A percentile compares a stretch with the other conserved stretches of the same genome.
phyloP scores from a whole-genome alignment of 2,113 vertebrate species.

The Lanius collurio region DNA sequence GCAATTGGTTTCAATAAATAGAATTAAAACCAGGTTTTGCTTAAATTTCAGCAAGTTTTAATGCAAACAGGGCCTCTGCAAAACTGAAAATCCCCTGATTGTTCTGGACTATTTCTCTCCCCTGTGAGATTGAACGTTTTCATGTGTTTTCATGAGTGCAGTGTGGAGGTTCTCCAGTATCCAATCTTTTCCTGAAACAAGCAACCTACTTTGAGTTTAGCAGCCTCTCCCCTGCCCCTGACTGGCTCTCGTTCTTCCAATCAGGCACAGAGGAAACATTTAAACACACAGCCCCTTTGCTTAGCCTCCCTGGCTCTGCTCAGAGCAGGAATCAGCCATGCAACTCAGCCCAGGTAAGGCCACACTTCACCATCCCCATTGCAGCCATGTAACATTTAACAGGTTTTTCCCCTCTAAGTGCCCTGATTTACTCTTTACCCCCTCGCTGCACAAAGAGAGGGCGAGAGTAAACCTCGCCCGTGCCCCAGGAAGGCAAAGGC shows the following conservation, averaged over 20 bases:
- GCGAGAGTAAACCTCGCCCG: not conserved
- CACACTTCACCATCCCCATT: not conserved
- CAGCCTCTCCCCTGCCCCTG: conserved; percentile 59
- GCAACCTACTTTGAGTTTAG: conserved; percentile 29
- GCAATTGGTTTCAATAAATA: not conserved
- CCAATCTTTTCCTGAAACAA: conserved; percentile 47
- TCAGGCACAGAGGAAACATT: conserved; percentile 64
- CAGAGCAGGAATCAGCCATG: conserved; percentile 57
- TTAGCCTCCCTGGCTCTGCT: conserved; percentile 38
- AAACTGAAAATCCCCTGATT: not conserved
- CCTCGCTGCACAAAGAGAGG: not conserved
- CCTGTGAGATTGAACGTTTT: not conserved
- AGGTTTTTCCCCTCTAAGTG: not conserved
- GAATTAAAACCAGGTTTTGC: conserved; percentile 16
- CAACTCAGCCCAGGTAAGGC: conserved; percentile 67
- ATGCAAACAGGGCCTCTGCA: not conserved
- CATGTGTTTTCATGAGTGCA: accelerated
- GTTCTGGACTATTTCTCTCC: not conserved
- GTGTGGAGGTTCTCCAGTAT: conserved; percentile 19
- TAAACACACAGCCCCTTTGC: conserved; percentile 34
- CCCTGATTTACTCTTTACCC: not conserved
- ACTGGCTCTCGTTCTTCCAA: conserved; percentile 57
- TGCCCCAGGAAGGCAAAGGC: not conserved
- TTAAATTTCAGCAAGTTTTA: not conserved
- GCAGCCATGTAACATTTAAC: not conserved